Percentiles rank a stretch among this genome's conserved stretches.
These are phyloP conservation scores for Carcharodon carcharias DNA, from an alignment of 2,797 vertebrate species.

Conservation along the genomic window DNA sequence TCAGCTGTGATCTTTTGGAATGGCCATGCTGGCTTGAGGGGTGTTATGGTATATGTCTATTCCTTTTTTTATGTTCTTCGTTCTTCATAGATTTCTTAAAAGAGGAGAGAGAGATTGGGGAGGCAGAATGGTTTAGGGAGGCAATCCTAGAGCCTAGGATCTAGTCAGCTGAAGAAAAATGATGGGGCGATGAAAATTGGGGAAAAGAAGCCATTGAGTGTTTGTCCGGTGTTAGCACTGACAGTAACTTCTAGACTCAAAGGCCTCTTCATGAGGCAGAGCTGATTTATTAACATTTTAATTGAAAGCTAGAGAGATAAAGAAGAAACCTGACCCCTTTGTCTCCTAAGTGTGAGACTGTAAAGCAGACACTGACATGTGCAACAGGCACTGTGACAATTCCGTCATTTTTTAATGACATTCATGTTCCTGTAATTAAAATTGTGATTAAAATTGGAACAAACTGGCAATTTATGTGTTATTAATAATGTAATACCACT, in stretches of 20 bases:
- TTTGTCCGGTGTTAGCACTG: background rate
- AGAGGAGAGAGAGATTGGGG: background rate
- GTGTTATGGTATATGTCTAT: background rate
- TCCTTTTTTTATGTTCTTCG: background rate
- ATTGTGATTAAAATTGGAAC: slow-evolving; percentile 23
- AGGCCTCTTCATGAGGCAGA: background rate
- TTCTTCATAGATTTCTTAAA: background rate
- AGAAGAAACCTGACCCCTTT: background rate
- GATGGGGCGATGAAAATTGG: background rate
- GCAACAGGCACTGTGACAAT: background rate
- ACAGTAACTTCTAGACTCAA: background rate
- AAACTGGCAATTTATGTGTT: slow-evolving; percentile 31
- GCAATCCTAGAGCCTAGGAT: background rate
- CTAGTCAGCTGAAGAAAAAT: background rate
- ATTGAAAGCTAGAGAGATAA: slow-evolving; percentile 2
- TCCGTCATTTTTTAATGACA: background rate
- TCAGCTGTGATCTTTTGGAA: background rate
- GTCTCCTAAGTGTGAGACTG: background rate
- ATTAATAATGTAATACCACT: slow-evolving; percentile 27
- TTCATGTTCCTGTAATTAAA: slow-evolving; percentile 25
- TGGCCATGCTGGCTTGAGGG: background rate
- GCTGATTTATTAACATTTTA: background rate
- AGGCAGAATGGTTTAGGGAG: background rate
- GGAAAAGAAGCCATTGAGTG: background rate
- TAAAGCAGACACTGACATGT: background rate